phyloP scores from a whole-genome alignment of 2,888 invertebrate genomes.

The Heteromurus nitidus region DNA sequence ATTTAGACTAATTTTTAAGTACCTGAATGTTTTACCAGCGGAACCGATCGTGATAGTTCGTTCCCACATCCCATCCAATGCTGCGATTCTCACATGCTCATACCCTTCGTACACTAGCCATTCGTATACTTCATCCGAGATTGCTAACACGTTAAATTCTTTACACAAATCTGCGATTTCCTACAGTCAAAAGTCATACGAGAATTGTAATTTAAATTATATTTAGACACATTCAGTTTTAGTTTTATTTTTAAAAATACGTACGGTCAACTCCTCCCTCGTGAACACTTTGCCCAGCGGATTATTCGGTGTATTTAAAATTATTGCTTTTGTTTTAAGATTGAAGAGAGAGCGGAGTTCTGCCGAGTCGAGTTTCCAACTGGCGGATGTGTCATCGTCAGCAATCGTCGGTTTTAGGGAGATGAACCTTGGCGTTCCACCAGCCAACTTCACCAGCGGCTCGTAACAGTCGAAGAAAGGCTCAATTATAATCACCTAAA shows the following conservation, averaged over 20 bases:
- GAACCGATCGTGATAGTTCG: slow-evolving; percentile 80
- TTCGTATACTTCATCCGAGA: slow-evolving; percentile 94
- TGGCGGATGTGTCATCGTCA: slow-evolving; percentile 81
- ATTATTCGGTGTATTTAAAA: slow-evolving; percentile 98
- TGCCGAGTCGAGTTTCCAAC: slow-evolving; percentile 90
- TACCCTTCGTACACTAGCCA: slow-evolving; percentile 93
- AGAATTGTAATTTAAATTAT: background rate
- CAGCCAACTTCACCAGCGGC: slow-evolving; percentile 82
- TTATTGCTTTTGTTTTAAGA: slow-evolving; percentile 92
- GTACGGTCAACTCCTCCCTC: slow-evolving; percentile 78
- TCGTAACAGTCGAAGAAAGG: slow-evolving; percentile 73
- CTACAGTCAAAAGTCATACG: slow-evolving; percentile 75
- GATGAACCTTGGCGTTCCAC: slow-evolving; percentile 90
- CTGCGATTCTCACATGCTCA: slow-evolving; percentile 89
- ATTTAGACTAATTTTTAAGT: background rate
- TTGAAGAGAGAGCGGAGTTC: slow-evolving; percentile 89
- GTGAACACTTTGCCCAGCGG: slow-evolving; percentile 95
- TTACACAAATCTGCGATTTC: slow-evolving; percentile 91
- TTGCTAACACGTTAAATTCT: slow-evolving; percentile 92
- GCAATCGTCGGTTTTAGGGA: slow-evolving; percentile 82
- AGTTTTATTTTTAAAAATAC: background rate
- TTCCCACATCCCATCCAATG: slow-evolving; percentile 79
- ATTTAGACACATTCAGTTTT: background rate
- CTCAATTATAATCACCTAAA: slow-evolving; percentile 73
- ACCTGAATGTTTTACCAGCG: slow-evolving; percentile 78